Percentiles rank a stretch among this genome's conserved stretches.
phyloP scores from a whole-genome alignment of 2,888 invertebrate species.

The Eremobia ochroleuca region DNA sequence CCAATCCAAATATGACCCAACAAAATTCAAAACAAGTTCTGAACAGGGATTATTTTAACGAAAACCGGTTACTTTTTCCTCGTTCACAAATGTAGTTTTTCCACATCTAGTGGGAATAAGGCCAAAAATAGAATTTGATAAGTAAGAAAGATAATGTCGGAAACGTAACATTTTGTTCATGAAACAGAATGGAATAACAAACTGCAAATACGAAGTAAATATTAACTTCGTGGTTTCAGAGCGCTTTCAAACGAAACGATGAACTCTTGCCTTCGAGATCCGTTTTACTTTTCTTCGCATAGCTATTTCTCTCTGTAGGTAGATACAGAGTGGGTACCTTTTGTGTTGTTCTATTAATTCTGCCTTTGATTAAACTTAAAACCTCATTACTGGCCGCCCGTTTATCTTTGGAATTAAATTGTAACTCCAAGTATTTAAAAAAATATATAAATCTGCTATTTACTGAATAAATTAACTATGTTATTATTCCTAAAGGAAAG shows the following conservation, averaged over 20 bases:
- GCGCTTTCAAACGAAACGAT: neutral
- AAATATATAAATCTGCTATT: neutral
- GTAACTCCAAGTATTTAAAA: neutral
- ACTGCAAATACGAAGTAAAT: neutral
- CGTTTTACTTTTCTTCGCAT: neutral
- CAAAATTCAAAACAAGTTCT: slow-evolving; percentile 7
- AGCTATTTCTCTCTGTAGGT: neutral
- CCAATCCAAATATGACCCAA: neutral
- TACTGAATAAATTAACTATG: neutral
- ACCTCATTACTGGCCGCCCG: neutral
- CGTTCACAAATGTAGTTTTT: slow-evolving; percentile 1
- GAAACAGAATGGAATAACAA: slow-evolving; percentile 17
- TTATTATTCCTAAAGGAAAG: neutral
- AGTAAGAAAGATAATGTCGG: neutral
- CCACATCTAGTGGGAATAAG: neutral
- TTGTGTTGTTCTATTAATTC: neutral
- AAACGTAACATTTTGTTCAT: slow-evolving; percentile 9
- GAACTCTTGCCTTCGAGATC: neutral
- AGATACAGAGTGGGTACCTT: neutral
- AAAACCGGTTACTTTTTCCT: neutral
- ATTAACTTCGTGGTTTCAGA: neutral
- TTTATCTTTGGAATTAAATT: neutral
- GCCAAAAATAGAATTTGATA: neutral
- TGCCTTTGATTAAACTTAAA: neutral
- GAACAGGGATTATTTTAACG: slow-evolving; percentile 8